These are phyloP conservation scores for Lasioglossum malachurum DNA, from an alignment of 2,888 invertebrate genomes.

Conservation along the genomic window DNA sequence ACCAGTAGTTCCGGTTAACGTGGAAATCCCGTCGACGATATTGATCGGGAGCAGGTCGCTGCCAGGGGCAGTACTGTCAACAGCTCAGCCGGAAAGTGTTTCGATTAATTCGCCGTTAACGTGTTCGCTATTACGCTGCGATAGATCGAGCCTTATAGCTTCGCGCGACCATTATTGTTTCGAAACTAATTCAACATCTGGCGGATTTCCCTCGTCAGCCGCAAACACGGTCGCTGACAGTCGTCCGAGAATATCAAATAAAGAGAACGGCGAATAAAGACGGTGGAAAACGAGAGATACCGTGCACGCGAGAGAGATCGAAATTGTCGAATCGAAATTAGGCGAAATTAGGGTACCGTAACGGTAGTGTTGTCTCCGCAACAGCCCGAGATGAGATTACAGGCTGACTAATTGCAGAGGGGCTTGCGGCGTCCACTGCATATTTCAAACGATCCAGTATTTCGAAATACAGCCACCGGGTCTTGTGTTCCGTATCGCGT, in stretches of 20 bases:
- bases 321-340: not conserved
- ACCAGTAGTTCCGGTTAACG: no score
- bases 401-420: slow-evolving; percentile 20
- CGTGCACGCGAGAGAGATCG: not conserved
- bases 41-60: not conserved
- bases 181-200: slow-evolving; percentile 6
- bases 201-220: slow-evolving; percentile 3
- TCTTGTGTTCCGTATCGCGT: slow-evolving; percentile 18
- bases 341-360: not conserved
- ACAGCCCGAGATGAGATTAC: slow-evolving; percentile 9
- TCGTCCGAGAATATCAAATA: not conserved
- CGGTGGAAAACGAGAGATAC: not conserved
- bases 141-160: not conserved
- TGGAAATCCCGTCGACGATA: not conserved
- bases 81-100: not conserved
- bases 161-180: not conserved
- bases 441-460: slow-evolving; percentile 36
- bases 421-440: slow-evolving; percentile 27
- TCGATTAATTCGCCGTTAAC: not conserved
- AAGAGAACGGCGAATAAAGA: not conserved
- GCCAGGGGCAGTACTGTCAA: not conserved
- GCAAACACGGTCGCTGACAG: not conserved
- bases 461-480: slow-evolving; percentile 11
- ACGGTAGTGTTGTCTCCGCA: not conserved
- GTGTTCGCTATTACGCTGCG: not conserved